Conservation (phyloP, 2,888 invertebrate genomes). For the Colostygia pectinataria region DNA sequence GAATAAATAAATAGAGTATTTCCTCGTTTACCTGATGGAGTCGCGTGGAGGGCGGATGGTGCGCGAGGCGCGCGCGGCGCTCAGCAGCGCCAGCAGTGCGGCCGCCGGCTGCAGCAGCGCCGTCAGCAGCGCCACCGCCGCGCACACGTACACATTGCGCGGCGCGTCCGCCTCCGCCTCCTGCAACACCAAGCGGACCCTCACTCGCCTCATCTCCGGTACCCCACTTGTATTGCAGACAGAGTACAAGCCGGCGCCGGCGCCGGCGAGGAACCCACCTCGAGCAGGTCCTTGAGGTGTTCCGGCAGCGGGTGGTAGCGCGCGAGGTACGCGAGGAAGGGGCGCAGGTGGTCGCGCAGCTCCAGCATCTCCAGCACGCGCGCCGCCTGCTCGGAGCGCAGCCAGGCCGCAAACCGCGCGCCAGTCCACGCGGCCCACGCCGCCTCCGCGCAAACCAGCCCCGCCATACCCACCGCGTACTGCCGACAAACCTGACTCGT, state of each 20-base stretch:
- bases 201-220: too few relatives aligned
- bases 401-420: constrained; percentile 43
- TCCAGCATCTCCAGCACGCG: constrained; percentile 42
- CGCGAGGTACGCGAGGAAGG: constrained; percentile 45
- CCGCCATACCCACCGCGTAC: constrained; percentile 46
- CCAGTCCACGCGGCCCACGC: constrained; percentile 43
- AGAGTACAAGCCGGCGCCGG: not conserved
- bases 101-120: constrained; percentile 47
- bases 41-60: constrained; percentile 9
- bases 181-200: constrained; percentile 35
- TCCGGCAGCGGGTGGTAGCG: constrained; percentile 49
- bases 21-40: constrained; percentile 19
- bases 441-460: constrained; percentile 40
- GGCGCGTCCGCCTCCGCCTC: constrained; percentile 56
- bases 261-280: constrained; percentile 31
- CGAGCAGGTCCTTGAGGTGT: constrained; percentile 41
- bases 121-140: constrained; percentile 38
- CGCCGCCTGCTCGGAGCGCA: constrained; percentile 41
- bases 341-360: constrained; percentile 40
- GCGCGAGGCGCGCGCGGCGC: constrained; percentile 26
- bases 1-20: not conserved
- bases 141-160: constrained; percentile 50
- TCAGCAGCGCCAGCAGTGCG: constrained; percentile 43
- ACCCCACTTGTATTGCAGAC: not conserved
- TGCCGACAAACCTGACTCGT: constrained; percentile 27